Percentiles rank a stretch among this genome's conserved stretches.
Evolutionary conservation across 2,888 invertebrate species (phyloP).

Genomic region (Barypeithes pellucidus): DNA sequence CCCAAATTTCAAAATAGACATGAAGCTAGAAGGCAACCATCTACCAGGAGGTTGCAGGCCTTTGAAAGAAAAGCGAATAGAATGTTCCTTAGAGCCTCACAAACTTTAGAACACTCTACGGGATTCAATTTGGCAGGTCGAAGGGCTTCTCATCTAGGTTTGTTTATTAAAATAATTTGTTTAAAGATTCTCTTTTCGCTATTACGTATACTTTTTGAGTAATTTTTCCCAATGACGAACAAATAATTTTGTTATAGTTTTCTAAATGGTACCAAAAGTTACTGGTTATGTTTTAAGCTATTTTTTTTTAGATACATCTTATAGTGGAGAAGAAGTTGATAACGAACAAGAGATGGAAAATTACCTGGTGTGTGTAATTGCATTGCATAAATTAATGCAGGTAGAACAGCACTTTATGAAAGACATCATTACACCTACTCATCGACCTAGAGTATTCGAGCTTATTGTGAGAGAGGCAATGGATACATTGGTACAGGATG

Average conservation of each 20-base stretch:
- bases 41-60: constrained; percentile 86
- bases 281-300: no score
- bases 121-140: constrained; percentile 83
- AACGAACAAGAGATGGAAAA: constrained; percentile 89
- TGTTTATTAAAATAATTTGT: neutral
- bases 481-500: constrained; percentile 88
- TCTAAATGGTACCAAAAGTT: no score
- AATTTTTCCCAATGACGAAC: no score
- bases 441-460: constrained; percentile 88
- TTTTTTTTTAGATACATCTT: constrained; percentile 63
- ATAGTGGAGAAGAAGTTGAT: constrained; percentile 74
- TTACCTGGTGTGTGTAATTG: constrained; percentile 87
- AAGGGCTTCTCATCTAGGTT: constrained; percentile 72
- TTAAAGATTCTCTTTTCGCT: no score
- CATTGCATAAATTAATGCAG: constrained; percentile 88
- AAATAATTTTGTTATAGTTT: no score
- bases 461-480: constrained; percentile 88
- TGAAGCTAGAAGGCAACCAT: constrained; percentile 85
- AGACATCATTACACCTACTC: constrained; percentile 86
- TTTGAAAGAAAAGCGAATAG: constrained; percentile 88
- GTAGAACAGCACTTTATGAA: constrained; percentile 89
- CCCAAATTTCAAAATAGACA: constrained; percentile 81
- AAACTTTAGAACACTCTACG: constrained; percentile 87
- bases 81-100: constrained; percentile 87
- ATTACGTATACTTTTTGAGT: no score